Conservation (phyloP, 2,797 vertebrate genomes). For the Prionace glauca region DNA sequence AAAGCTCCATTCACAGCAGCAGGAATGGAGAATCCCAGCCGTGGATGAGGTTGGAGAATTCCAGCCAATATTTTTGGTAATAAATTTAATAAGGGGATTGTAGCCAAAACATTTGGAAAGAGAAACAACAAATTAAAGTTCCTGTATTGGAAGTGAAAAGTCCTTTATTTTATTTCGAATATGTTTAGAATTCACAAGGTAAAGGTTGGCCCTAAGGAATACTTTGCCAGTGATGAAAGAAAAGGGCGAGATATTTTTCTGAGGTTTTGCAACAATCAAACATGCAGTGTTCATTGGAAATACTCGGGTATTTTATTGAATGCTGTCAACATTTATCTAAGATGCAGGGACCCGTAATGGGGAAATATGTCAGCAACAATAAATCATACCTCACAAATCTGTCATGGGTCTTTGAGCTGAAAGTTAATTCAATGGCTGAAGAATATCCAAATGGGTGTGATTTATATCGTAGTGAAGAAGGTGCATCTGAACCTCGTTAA, state of each 20-base stretch:
- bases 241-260: neutral
- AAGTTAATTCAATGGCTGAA: neutral
- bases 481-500: neutral
- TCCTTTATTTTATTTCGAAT: neutral
- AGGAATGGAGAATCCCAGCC: no score
- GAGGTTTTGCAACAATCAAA: neutral
- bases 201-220: neutral
- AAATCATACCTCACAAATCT: neutral
- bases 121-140: neutral
- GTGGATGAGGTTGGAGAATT: no score
- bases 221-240: neutral
- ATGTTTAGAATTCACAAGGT: neutral
- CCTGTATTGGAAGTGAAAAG: neutral
- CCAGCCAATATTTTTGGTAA: neutral
- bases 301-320: neutral
- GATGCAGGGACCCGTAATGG: neutral
- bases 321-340: neutral
- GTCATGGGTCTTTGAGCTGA: neutral
- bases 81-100: neutral
- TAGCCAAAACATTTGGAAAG: neutral
- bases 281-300: neutral
- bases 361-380: neutral
- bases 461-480: neutral
- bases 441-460: neutral
- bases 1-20: no score